Evolutionary conservation across 2,113 vertebrate genomes (phyloP).

Genomic region (Dinomys branickii): DNA sequence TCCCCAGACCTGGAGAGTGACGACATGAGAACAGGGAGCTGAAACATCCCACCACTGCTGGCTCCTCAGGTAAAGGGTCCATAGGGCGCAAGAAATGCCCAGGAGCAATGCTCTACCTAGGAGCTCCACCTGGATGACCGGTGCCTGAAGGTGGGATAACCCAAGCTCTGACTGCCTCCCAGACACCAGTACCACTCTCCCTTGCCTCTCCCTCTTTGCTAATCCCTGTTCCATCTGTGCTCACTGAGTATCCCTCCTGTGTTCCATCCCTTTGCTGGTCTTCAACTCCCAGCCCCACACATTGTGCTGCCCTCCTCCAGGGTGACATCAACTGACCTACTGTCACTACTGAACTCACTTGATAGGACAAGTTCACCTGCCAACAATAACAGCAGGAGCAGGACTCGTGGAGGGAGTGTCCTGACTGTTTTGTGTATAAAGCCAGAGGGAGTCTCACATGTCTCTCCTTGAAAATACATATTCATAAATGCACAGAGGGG

Average conservation of each 20-base stretch:
- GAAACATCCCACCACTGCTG: too few relatives aligned
- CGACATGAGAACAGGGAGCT: neutral
- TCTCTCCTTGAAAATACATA: neutral
- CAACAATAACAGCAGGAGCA: too few relatives aligned
- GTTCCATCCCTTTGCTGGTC: neutral
- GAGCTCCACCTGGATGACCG: neutral
- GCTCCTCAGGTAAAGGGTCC: neutral
- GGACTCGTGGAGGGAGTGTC: accelerated
- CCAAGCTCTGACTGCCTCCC: neutral
- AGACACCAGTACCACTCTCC: neutral
- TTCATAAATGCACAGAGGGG: neutral
- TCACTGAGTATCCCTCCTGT: neutral
- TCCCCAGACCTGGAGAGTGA: neutral
- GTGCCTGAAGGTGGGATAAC: neutral
- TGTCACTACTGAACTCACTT: neutral
- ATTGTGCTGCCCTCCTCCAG: neutral
- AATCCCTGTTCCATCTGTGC: neutral
- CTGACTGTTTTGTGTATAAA: neutral
- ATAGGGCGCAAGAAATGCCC: accelerated
- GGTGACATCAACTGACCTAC: neutral
- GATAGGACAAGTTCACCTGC: neutral
- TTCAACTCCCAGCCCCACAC: neutral
- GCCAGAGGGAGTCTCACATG: accelerated
- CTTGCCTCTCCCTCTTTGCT: neutral
- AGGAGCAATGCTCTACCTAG: neutral